phyloP scores from a whole-genome alignment of 2,113 vertebrate genomes.

The Syngnathoides biaculeatus region DNA sequence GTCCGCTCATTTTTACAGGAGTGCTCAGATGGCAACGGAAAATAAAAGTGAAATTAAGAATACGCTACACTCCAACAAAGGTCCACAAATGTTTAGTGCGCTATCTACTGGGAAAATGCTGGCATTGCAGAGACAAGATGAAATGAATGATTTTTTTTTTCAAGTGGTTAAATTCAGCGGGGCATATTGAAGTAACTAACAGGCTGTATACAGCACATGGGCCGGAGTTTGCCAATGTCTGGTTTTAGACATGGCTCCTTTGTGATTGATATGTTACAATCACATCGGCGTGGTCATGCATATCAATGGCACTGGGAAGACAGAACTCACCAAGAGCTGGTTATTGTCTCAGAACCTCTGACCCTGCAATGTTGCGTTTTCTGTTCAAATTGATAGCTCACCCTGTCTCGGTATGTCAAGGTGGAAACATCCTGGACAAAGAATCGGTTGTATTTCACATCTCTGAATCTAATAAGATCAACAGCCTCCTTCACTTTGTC shows the following conservation, averaged over 20 bases:
- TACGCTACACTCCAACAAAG: too few relatives aligned
- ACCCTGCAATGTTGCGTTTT: slow-evolving; percentile 4
- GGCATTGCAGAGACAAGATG: too few relatives aligned
- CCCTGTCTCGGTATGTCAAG: not conserved
- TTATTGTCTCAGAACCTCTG: not conserved
- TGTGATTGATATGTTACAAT: slow-evolving; percentile 4
- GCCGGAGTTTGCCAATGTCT: too few relatives aligned
- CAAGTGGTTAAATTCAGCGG: too few relatives aligned
- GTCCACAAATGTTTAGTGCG: too few relatives aligned
- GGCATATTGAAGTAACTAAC: too few relatives aligned
- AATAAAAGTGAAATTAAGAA: too few relatives aligned
- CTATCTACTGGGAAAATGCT: too few relatives aligned
- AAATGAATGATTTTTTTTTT: too few relatives aligned
- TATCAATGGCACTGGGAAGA: not conserved
- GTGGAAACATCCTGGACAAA: slow-evolving; percentile 2
- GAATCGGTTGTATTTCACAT: not conserved
- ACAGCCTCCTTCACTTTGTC: not conserved
- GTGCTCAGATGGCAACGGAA: too few relatives aligned
- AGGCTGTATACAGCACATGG: too few relatives aligned
- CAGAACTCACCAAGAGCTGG: not conserved
- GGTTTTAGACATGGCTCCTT: not conserved
- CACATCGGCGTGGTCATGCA: not conserved
- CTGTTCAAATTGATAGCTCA: slow-evolving; percentile 3
- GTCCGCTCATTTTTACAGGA: too few relatives aligned
- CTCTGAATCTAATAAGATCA: not conserved